Evolutionary conservation across 2,113 vertebrate species (phyloP).

Genomic region (Tautogolabrus adspersus): DNA sequence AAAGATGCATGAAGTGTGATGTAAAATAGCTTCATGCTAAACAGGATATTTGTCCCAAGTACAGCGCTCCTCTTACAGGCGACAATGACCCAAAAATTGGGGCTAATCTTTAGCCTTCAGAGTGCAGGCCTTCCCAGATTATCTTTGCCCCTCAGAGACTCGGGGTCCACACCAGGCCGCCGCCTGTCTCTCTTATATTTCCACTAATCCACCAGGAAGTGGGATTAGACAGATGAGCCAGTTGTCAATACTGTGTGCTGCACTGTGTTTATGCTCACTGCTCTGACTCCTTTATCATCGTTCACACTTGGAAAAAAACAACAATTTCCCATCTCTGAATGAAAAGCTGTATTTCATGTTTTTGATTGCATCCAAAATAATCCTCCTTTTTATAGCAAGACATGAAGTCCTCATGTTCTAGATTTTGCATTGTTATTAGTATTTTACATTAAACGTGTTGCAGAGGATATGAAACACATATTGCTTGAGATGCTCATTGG

Average conservation of each 20-base stretch:
- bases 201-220: slow-evolving; percentile 68
- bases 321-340: not conserved
- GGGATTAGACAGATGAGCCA: slow-evolving; percentile 68
- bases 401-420: not conserved
- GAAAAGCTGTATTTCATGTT: slow-evolving; percentile 13
- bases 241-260: slow-evolving; percentile 53
- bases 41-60: not conserved
- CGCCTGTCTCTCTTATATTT: slow-evolving; percentile 63
- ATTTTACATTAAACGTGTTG: slow-evolving; percentile 9
- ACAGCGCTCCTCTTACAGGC: not conserved
- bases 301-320: slow-evolving; percentile 20
- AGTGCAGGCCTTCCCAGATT: slow-evolving; percentile 53
- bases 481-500: slow-evolving; percentile 7
- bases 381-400: slow-evolving; percentile 11
- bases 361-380: slow-evolving; percentile 14
- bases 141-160: slow-evolving; percentile 51
- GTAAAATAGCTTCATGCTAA: not conserved
- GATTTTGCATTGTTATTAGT: slow-evolving; percentile 1
- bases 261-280: slow-evolving; percentile 23
- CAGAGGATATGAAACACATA: slow-evolving; percentile 18
- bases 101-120: slow-evolving; percentile 57
- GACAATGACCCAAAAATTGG: slow-evolving; percentile 21
- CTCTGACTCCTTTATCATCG: slow-evolving; percentile 36
- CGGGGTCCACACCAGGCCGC: slow-evolving; percentile 45
- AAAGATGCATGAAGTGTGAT: not conserved